Conservation (phyloP, 2,113 vertebrate species). For the Misgurnus mizolepis region DNA sequence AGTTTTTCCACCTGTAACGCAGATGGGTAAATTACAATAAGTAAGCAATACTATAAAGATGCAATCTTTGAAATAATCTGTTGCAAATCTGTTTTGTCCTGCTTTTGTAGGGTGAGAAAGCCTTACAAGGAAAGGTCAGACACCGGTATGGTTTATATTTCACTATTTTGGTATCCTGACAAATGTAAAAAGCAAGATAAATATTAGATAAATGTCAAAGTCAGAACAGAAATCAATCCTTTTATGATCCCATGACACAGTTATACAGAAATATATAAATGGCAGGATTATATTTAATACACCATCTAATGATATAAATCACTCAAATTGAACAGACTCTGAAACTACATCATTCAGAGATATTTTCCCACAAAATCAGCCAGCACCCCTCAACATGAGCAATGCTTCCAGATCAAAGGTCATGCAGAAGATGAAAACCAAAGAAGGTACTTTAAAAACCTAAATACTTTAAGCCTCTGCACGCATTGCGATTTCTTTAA, state of each 20-base stretch:
- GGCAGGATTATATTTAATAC: background rate
- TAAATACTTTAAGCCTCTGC: background rate
- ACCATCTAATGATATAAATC: background rate
- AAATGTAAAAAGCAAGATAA: background rate
- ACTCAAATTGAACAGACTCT: constrained; percentile 50
- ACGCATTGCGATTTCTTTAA: background rate
- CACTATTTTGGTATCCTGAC: background rate
- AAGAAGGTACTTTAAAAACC: constrained; percentile 31
- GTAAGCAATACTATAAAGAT: too few relatives aligned
- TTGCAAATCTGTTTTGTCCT: background rate
- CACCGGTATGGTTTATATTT: constrained; percentile 58
- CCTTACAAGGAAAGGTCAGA: constrained; percentile 55
- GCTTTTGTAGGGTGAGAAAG: constrained; percentile 36
- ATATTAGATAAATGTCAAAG: background rate
- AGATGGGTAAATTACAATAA: too few relatives aligned
- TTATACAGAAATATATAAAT: background rate
- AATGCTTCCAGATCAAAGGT: constrained; percentile 46
- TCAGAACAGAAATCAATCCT: too few relatives aligned
- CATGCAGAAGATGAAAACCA: constrained; percentile 48
- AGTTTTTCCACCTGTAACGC: too few relatives aligned
- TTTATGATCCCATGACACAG: background rate
- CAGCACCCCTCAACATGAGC: background rate
- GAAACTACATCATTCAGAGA: constrained; percentile 48
- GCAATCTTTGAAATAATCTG: too few relatives aligned
- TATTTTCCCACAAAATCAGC: constrained; percentile 32